phyloP scores from a whole-genome alignment of 1,140 invertebrate genomes.

The Lycorma delicatula region DNA sequence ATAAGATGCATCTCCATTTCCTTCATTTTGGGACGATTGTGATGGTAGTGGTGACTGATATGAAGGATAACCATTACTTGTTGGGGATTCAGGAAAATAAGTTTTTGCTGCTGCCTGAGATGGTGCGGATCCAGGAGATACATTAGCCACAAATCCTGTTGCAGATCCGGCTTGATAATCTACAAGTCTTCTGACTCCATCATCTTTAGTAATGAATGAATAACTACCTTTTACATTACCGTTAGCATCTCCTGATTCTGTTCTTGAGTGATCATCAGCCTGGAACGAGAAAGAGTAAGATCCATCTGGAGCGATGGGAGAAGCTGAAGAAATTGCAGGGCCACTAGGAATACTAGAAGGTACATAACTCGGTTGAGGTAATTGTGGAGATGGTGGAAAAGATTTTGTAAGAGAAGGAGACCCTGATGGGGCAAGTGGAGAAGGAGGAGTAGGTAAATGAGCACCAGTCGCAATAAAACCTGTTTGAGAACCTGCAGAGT shows the following conservation, averaged over 20 bases:
- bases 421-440: neutral
- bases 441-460: neutral
- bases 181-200: slow-evolving; percentile 21
- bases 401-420: neutral
- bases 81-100: too few relatives aligned
- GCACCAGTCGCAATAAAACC: slow-evolving; percentile 25
- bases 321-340: too few relatives aligned
- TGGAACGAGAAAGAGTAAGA: slow-evolving; percentile 29
- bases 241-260: slow-evolving; percentile 25
- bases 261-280: slow-evolving; percentile 24
- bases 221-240: slow-evolving; percentile 30
- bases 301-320: slow-evolving; percentile 11
- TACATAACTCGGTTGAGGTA: neutral
- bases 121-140: too few relatives aligned
- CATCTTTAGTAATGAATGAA: slow-evolving; percentile 21
- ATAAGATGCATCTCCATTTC: neutral
- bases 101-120: too few relatives aligned
- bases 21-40: neutral
- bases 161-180: slow-evolving; percentile 25
- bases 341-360: too few relatives aligned
- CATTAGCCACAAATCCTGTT: slow-evolving; percentile 24
- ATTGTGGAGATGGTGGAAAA: neutral
- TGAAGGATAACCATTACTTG: too few relatives aligned
- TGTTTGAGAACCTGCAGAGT: slow-evolving; percentile 21
- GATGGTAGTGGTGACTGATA: neutral